These are phyloP conservation scores for Drosophila pandora DNA, from an alignment of 1,140 invertebrate species.

Conservation along the genomic window DNA sequence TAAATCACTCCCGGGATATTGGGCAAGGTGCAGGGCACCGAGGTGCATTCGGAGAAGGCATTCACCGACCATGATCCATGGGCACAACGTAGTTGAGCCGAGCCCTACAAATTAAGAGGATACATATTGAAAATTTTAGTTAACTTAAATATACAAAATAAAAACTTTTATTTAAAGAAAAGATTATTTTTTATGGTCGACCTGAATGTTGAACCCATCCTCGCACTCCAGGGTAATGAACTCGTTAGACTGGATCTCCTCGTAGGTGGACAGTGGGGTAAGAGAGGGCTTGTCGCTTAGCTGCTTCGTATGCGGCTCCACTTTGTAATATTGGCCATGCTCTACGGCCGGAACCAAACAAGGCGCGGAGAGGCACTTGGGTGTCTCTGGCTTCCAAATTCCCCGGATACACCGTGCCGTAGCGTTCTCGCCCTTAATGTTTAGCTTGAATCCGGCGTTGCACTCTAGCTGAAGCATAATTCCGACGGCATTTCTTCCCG, in stretches of 20 bases:
- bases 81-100: conserved; percentile 89
- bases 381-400: conserved; percentile 91
- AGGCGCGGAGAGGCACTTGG: conserved; percentile 88
- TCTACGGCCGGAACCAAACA: conserved; percentile 82
- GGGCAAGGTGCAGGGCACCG: conserved; percentile 91
- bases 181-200: conserved; percentile 3
- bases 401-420: conserved; percentile 91
- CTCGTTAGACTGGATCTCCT: conserved; percentile 81
- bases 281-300: conserved; percentile 69
- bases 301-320: conserved; percentile 73
- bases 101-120: conserved; percentile 83
- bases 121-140: too few relatives aligned
- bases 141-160: too few relatives aligned
- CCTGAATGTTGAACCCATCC: conserved; percentile 81
- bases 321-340: conserved; percentile 79
- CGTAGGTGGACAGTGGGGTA: conserved; percentile 73
- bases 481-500: conserved; percentile 85
- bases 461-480: conserved; percentile 90
- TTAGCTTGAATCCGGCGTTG: conserved; percentile 89
- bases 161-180: not conserved
- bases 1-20: conserved; percentile 89
- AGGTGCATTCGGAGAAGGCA: conserved; percentile 90
- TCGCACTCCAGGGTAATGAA: conserved; percentile 81
- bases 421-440: conserved; percentile 88
- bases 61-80: conserved; percentile 91